Conservation (phyloP, 2,888 invertebrate genomes). For the Pterostichus niger region DNA sequence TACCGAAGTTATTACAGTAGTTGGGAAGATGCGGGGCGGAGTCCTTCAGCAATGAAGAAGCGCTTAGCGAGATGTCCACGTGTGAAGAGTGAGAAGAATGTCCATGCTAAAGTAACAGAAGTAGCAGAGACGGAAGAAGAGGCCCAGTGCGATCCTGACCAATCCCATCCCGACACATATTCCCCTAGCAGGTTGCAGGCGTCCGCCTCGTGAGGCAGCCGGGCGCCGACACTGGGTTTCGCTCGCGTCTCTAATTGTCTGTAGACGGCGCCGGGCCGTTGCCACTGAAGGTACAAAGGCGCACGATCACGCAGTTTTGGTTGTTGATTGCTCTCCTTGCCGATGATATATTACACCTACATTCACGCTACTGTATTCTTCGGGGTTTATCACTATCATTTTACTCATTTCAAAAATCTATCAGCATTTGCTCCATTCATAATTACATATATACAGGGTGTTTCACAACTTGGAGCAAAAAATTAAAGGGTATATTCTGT, state of each 20-base stretch:
- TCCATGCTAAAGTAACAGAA: conserved; percentile 71
- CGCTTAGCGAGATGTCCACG: conserved; percentile 81
- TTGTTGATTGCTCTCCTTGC: conserved; percentile 43
- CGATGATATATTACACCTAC: neutral
- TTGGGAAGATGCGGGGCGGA: conserved; percentile 75
- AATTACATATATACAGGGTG: no score
- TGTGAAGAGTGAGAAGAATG: conserved; percentile 81
- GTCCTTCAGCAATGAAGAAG: conserved; percentile 34
- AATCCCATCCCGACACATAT: conserved; percentile 59
- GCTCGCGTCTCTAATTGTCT: conserved; percentile 63
- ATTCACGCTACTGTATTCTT: no score
- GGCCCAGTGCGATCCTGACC: neutral
- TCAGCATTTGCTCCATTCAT: no score
- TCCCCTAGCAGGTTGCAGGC: conserved; percentile 67
- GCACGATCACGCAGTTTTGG: conserved; percentile 43
- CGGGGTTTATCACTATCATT: no score
- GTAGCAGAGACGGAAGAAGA: no score
- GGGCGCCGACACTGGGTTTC: conserved; percentile 69
- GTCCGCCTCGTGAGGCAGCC: conserved; percentile 72
- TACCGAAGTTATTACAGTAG: conserved; percentile 80
- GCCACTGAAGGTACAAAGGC: conserved; percentile 71
- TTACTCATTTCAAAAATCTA: no score
- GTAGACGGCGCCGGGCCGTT: conserved; percentile 70
- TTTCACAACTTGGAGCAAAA: no score
- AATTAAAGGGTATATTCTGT: no score